phyloP scores from a whole-genome alignment of 1,140 invertebrate species.

The Macrobrachium nipponense region DNA sequence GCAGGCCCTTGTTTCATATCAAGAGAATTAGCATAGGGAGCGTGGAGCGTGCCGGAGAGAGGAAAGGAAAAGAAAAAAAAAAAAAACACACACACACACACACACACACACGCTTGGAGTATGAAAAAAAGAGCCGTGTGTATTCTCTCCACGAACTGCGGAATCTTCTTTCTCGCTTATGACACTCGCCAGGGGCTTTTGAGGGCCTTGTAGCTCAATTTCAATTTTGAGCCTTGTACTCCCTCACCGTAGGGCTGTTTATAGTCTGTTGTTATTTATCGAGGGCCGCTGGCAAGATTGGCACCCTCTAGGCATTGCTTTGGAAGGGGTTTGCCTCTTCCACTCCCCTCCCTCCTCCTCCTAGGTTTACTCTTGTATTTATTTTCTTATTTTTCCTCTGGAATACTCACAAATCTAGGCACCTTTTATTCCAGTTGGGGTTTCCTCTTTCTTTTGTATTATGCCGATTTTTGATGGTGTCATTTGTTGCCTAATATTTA shows the following conservation, averaged over 20 bases:
- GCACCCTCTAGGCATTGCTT: neutral
- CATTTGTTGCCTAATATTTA: no score
- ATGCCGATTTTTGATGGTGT: no score
- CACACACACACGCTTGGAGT: neutral
- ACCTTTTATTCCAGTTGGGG: neutral
- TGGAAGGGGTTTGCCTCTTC: neutral
- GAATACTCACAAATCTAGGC: neutral
- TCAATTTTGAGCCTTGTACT: neutral
- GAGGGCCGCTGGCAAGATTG: neutral
- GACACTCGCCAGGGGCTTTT: neutral
- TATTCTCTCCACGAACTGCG: constrained; percentile 16
- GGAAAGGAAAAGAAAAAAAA: neutral
- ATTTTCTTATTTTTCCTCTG: neutral
- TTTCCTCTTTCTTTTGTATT: neutral
- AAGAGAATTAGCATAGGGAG: constrained; percentile 28
- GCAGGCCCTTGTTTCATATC: constrained; percentile 5
- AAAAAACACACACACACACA: no score
- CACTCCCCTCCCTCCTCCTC: neutral
- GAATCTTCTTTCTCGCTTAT: constrained; percentile 25
- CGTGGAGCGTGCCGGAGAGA: neutral
- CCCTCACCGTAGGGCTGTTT: neutral
- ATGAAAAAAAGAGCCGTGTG: neutral
- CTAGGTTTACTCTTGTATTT: neutral
- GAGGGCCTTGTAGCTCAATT: neutral
- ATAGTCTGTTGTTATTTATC: no score